Percentiles rank a stretch among this genome's conserved stretches.
Conservation (phyloP, 2,797 vertebrate genomes). For the Lacerta viridis region DNA sequence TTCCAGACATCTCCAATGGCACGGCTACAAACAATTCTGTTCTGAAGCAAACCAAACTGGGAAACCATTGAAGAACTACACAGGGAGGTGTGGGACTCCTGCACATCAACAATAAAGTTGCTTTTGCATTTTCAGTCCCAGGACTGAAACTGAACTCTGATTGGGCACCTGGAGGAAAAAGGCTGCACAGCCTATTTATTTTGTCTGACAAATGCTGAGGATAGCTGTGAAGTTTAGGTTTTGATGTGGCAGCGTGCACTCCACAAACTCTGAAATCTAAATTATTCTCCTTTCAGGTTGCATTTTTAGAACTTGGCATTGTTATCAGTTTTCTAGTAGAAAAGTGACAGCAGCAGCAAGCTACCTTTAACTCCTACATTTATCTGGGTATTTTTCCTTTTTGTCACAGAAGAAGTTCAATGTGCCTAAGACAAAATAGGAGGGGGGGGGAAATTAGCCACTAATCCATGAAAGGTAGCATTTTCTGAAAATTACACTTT, state of each 20-base stretch:
- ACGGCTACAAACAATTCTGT: background rate
- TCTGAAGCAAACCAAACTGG: slow-evolving; percentile 31
- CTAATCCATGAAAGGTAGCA: slow-evolving; percentile 48
- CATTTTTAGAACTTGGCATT: slow-evolving; percentile 43
- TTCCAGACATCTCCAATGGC: background rate
- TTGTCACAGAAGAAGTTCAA: slow-evolving; percentile 39
- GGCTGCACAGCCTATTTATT: slow-evolving; percentile 38
- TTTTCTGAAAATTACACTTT: slow-evolving; percentile 58
- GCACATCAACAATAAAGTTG: slow-evolving; percentile 21
- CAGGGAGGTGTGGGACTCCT: background rate
- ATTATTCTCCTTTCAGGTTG: slow-evolving; percentile 55
- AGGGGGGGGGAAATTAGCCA: slow-evolving; percentile 34
- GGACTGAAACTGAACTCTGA: background rate
- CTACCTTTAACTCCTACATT: slow-evolving; percentile 43
- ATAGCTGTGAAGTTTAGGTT: slow-evolving; percentile 11
- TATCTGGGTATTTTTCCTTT: slow-evolving; percentile 26
- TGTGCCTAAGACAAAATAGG: slow-evolving; percentile 51
- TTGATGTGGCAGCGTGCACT: slow-evolving; percentile 42
- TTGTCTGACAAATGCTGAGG: slow-evolving; percentile 34
- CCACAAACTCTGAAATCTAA: slow-evolving; percentile 47
- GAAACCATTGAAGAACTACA: slow-evolving; percentile 40
- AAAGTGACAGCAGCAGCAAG: background rate
- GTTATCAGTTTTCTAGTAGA: slow-evolving; percentile 43
- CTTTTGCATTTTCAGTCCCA: slow-evolving; percentile 15
- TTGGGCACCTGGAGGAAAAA: background rate